Conservation (phyloP, 2,888 invertebrate genomes). For the Metacarcinus magister region DNA sequence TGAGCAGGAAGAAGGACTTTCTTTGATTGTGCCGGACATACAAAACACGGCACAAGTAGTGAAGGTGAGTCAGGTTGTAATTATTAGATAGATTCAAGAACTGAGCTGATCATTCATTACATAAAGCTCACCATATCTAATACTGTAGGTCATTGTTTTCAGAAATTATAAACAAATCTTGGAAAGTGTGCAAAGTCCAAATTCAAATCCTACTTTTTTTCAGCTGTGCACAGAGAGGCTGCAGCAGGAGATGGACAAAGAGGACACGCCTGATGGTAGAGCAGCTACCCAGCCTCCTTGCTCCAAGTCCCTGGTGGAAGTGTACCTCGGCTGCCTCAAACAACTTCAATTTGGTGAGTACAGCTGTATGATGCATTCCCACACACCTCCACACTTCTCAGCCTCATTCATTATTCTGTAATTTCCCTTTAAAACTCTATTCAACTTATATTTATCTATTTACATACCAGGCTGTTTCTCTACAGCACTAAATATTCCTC, state of each 20-base stretch:
- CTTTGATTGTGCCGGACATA: conserved; percentile 94
- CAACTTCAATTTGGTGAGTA: conserved; percentile 93
- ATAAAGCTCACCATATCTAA: neutral
- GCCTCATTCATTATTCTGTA: neutral
- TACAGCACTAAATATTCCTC: neutral
- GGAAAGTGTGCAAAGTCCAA: neutral
- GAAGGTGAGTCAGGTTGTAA: conserved; percentile 83
- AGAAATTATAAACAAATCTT: neutral
- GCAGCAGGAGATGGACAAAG: conserved; percentile 80
- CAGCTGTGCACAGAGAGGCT: conserved; percentile 82
- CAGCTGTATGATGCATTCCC: neutral
- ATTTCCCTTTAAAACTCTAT: too few relatives aligned
- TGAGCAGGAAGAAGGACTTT: conserved; percentile 95
- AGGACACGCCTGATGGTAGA: conserved; percentile 61
- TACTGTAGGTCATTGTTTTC: neutral
- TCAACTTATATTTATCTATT: too few relatives aligned
- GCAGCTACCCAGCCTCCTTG: conserved; percentile 84
- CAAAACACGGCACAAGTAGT: conserved; percentile 88
- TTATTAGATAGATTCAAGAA: conserved; percentile 14
- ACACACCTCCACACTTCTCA: conserved; percentile 17
- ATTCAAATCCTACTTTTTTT: neutral
- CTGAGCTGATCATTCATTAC: neutral
- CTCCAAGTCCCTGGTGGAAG: conserved; percentile 88
- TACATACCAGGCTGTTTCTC: neutral
- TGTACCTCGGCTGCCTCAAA: conserved; percentile 95